Conservation (phyloP, 2,797 vertebrate genomes). For the Syngnathus rostellatus region DNA sequence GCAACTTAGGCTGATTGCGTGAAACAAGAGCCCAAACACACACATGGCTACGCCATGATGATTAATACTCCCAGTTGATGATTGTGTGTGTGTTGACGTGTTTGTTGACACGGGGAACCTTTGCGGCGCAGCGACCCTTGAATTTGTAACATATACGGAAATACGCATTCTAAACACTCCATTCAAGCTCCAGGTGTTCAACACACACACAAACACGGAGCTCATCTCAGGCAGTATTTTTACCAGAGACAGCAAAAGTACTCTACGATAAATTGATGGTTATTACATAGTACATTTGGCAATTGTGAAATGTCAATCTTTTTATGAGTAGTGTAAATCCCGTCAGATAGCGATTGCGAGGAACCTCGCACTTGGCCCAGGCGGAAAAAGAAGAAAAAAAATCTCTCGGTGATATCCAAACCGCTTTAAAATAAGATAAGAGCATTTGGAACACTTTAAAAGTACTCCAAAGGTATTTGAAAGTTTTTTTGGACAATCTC, state of each 20-base stretch:
- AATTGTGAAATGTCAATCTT: background rate
- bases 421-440: background rate
- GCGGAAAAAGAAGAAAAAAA: background rate
- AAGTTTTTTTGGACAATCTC: slow-evolving; percentile 1
- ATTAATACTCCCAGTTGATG: slow-evolving; percentile 6
- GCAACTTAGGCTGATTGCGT: slow-evolving; percentile 15
- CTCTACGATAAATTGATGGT: background rate
- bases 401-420: background rate
- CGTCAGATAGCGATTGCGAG: background rate
- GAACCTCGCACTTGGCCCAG: background rate
- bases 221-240: no score
- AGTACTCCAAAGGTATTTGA: background rate
- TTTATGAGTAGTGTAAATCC: background rate
- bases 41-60: slow-evolving; percentile 26
- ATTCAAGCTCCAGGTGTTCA: slow-evolving; percentile 57
- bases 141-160: slow-evolving; percentile 38
- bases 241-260: no score
- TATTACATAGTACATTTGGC: background rate
- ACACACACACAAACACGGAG: slow-evolving; percentile 2
- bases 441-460: background rate
- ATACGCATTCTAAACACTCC: slow-evolving; percentile 44
- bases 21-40: slow-evolving; percentile 6
- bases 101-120: slow-evolving; percentile 51
- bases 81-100: slow-evolving; percentile 42
- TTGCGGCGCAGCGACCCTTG: slow-evolving; percentile 51